Conservation (phyloP, 2,113 vertebrate species). For the Thunnus maccoyii region DNA sequence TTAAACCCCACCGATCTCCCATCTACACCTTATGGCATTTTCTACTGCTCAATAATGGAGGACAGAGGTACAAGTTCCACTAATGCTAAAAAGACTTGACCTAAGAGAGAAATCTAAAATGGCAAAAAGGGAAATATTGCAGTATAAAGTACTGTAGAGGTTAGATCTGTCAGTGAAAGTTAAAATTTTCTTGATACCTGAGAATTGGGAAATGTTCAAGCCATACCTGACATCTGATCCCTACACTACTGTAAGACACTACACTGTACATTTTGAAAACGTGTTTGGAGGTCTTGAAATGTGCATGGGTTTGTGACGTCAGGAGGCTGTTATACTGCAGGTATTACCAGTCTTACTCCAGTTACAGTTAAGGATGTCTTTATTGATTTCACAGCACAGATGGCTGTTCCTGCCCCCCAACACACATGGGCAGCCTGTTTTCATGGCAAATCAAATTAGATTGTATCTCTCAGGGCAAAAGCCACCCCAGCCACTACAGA, state of each 20-base stretch:
- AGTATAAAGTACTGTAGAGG: too few species aligned
- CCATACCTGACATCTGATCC: too few species aligned
- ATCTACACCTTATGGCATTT: too few species aligned
- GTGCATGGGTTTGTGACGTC: slow-evolving; percentile 3
- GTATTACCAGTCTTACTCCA: slow-evolving; percentile 40
- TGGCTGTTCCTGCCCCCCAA: slow-evolving; percentile 13
- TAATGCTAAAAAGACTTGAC: too few species aligned
- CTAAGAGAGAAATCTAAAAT: too few species aligned
- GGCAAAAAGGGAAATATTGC: too few species aligned
- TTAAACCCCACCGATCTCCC: too few species aligned
- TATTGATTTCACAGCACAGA: slow-evolving; percentile 67
- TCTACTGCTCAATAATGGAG: too few species aligned
- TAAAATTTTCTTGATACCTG: too few species aligned
- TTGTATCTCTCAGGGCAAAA: slow-evolving; percentile 44
- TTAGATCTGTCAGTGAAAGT: too few species aligned
- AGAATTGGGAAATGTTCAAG: too few species aligned
- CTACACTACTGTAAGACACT: background rate
- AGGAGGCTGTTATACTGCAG: slow-evolving; percentile 20
- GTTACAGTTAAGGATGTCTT: slow-evolving; percentile 51
- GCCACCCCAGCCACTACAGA: slow-evolving; percentile 28
- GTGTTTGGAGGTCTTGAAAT: background rate
- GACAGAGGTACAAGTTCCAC: too few species aligned
- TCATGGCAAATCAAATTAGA: slow-evolving; percentile 61
- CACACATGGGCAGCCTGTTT: slow-evolving; percentile 50
- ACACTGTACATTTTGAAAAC: background rate